These are phyloP conservation scores for Eristalis pertinax DNA, from an alignment of 2,888 invertebrate genomes.

Conservation along the genomic window DNA sequence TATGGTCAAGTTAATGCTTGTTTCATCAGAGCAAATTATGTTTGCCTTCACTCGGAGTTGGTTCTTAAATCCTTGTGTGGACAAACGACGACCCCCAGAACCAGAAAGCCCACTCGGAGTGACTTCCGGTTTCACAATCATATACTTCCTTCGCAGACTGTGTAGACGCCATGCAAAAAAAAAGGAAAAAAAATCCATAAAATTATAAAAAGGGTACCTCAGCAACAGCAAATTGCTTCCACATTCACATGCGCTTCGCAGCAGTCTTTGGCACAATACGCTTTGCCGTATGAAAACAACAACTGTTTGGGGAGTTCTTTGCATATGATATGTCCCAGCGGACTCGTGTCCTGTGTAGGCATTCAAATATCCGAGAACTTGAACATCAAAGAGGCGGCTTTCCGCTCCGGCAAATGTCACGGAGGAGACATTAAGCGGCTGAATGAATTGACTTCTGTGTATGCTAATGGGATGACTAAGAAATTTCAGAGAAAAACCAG, in stretches of 20 bases:
- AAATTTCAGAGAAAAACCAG: neutral
- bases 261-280: neutral
- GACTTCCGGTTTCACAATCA: neutral
- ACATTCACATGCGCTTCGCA: neutral
- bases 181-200: neutral
- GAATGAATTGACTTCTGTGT: conserved; percentile 1
- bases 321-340: neutral
- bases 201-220: neutral
- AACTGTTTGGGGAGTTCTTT: neutral
- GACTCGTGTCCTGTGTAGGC: neutral
- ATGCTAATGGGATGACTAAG: conserved; percentile 5
- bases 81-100: no score
- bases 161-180: neutral
- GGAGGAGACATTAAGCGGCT: conserved; percentile 22
- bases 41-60: neutral
- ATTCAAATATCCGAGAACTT: neutral
- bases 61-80: no score
- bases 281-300: neutral
- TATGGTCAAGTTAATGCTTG: no score
- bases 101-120: no score
- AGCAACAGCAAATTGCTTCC: neutral
- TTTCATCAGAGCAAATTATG: neutral
- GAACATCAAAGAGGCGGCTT: conserved; percentile 6
- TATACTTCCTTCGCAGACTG: neutral
- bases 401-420: conserved; percentile 16